Conservation (phyloP, 2,113 vertebrate genomes). For the Calyptommatus sinebrachiatus region DNA sequence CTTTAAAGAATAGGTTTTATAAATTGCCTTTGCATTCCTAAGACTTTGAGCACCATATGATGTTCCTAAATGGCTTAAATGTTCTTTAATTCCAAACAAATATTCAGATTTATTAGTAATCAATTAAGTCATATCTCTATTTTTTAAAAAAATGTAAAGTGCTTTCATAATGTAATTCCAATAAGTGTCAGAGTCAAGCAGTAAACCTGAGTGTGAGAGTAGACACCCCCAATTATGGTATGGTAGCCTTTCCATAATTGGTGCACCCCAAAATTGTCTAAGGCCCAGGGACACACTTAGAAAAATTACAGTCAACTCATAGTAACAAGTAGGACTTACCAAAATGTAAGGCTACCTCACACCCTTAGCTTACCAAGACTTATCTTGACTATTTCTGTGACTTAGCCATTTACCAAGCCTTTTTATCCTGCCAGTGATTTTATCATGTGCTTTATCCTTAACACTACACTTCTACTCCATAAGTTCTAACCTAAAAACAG, state of each 20-base stretch:
- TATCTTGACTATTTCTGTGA: neutral
- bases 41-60: neutral
- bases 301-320: neutral
- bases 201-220: neutral
- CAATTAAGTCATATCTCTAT: neutral
- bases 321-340: neutral
- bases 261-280: too few species aligned
- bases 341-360: neutral
- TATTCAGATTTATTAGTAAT: neutral
- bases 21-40: neutral
- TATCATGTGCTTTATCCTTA: neutral
- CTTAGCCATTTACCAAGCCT: neutral
- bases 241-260: too few species aligned
- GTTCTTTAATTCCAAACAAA: neutral
- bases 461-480: neutral
- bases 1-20: neutral
- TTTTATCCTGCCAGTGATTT: neutral
- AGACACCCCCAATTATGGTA: too few species aligned
- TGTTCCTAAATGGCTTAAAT: neutral
- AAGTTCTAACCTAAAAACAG: neutral
- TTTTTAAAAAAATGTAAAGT: neutral
- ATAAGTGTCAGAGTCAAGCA: neutral
- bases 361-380: too few species aligned
- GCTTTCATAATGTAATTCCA: neutral
- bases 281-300: too few species aligned